phyloP scores from a whole-genome alignment of 2,113 vertebrate species.

The Dendrocopos noguchii region DNA sequence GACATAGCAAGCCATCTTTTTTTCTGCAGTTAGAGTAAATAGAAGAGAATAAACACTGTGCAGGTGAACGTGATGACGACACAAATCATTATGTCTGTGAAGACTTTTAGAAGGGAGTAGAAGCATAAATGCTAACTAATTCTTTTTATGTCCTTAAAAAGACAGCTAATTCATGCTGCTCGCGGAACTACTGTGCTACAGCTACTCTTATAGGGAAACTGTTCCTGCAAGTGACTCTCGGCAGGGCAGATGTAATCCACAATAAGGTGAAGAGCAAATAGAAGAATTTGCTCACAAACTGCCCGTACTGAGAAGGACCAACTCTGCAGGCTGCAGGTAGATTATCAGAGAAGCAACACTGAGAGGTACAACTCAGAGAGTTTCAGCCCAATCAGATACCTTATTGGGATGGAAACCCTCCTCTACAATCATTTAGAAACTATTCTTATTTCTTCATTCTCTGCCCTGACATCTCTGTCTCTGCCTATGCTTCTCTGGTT shows the following conservation, averaged over 20 bases:
- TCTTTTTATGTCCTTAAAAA: not conserved
- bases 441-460: not conserved
- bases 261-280: not conserved
- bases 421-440: not conserved
- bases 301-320: not conserved
- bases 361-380: not conserved
- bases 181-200: not conserved
- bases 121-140: not conserved
- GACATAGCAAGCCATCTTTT: not conserved
- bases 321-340: not conserved
- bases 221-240: not conserved
- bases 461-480: not conserved
- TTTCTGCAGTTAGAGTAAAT: not conserved
- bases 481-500: not conserved
- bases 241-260: not conserved
- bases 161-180: not conserved
- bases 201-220: not conserved
- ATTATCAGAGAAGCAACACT: not conserved
- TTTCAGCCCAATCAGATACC: not conserved
- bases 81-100: not conserved
- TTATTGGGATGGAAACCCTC: not conserved
- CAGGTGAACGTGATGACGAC: not conserved
- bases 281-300: not conserved
- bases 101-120: not conserved
- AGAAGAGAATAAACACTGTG: conserved; percentile 26